Evolutionary conservation across 1,140 invertebrate species (phyloP).

Genomic region (Neuroterus valhalla): DNA sequence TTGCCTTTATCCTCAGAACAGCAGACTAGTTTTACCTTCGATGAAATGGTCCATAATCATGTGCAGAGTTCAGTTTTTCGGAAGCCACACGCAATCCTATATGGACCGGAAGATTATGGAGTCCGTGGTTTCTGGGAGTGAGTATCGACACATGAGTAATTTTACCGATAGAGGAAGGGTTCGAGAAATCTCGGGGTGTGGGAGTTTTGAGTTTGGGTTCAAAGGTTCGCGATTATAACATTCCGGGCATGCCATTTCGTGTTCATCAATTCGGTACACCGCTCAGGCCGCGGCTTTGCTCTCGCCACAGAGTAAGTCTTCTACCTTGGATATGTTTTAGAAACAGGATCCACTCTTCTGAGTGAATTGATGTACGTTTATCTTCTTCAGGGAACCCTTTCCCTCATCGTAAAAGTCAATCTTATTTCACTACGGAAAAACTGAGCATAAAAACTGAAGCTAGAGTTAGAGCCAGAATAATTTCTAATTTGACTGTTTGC

Average conservation of each 20-base stretch:
- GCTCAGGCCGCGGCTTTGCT: slow-evolving; percentile 49
- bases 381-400: slow-evolving; percentile 45
- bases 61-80: not conserved
- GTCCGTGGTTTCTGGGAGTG: not conserved
- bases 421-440: too few species aligned
- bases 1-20: too few species aligned
- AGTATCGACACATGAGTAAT: slow-evolving; percentile 53
- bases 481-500: too few species aligned
- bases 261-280: slow-evolving; percentile 75
- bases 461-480: too few species aligned
- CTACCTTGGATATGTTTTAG: slow-evolving; percentile 55
- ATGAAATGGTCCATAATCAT: too few species aligned
- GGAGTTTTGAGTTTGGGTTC: slow-evolving; percentile 72
- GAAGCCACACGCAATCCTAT: slow-evolving; percentile 20
- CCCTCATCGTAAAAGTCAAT: too few species aligned
- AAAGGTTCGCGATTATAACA: slow-evolving; percentile 75
- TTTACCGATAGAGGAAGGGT: slow-evolving; percentile 63
- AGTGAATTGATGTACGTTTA: slow-evolving; percentile 51
- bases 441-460: too few species aligned
- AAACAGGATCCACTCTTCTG: slow-evolving; percentile 58
- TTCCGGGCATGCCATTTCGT: slow-evolving; percentile 74
- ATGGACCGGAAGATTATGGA: slow-evolving; percentile 26
- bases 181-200: slow-evolving; percentile 65
- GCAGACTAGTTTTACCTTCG: too few species aligned
- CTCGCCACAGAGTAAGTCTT: slow-evolving; percentile 36